Evolutionary conservation across 2,113 vertebrate species (phyloP).

Genomic region (Oryzias javanicus): DNA sequence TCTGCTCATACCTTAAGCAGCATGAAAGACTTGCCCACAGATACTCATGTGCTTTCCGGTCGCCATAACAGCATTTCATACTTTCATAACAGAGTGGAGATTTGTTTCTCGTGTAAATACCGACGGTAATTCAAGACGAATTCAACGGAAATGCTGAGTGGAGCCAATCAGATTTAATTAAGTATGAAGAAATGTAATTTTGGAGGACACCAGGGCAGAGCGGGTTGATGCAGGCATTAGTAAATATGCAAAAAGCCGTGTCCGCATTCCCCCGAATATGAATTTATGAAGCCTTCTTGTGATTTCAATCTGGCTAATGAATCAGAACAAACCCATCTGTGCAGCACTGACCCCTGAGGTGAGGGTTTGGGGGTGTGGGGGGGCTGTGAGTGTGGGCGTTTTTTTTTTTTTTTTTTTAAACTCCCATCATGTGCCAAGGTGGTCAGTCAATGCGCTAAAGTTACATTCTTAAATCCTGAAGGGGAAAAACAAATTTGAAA

Average conservation of each 20-base stretch:
- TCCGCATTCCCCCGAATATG: constrained; percentile 63
- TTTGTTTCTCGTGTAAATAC: constrained; percentile 53
- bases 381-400: constrained; percentile 41
- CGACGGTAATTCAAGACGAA: constrained; percentile 68
- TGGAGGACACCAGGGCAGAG: constrained; percentile 71
- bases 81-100: constrained; percentile 59
- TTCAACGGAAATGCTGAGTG: constrained; percentile 64
- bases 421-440: constrained; percentile 31
- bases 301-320: constrained; percentile 80
- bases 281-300: constrained; percentile 75
- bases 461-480: constrained; percentile 9
- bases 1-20: constrained; percentile 53
- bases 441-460: constrained; percentile 13
- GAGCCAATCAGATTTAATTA: constrained; percentile 77
- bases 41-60: constrained; percentile 66
- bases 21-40: constrained; percentile 48
- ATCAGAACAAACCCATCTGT: constrained; percentile 79
- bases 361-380: constrained; percentile 34
- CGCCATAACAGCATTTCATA: constrained; percentile 75
- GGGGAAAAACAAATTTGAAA: neutral
- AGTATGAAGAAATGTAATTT: constrained; percentile 77
- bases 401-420: constrained; percentile 16
- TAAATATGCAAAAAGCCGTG: constrained; percentile 71
- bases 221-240: constrained; percentile 66
- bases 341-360: constrained; percentile 70